phyloP scores from a whole-genome alignment of 2,797 vertebrate genomes.

The Eospalax fontanierii region DNA sequence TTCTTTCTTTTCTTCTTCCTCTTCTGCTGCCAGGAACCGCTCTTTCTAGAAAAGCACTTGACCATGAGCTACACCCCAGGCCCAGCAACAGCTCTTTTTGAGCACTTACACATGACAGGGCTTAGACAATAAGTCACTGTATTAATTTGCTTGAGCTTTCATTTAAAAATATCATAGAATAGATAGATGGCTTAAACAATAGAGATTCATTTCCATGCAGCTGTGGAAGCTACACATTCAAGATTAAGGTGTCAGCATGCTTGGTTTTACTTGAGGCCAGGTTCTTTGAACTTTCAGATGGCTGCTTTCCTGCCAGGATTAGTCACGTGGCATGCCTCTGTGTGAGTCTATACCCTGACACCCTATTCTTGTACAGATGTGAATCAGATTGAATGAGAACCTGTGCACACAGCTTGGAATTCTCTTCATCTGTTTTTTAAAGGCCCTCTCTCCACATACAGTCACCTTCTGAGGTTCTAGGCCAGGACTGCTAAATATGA shows the following conservation, averaged over 20 bases:
- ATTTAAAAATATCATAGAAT: accelerated
- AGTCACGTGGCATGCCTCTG: accelerated
- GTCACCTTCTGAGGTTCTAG: not conserved
- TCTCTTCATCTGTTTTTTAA: not conserved
- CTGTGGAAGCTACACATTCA: not conserved
- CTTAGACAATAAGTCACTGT: not conserved
- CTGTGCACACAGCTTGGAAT: accelerated
- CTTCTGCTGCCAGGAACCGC: not conserved
- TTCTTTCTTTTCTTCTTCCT: not conserved
- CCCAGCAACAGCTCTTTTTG: not conserved
- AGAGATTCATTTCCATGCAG: not conserved
- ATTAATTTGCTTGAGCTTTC: not conserved
- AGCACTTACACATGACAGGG: accelerated
- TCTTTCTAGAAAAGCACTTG: not conserved
- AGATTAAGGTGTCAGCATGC: accelerated
- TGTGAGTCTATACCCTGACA: not conserved
- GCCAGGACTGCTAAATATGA: not conserved
- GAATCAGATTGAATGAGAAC: not conserved
- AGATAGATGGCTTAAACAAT: not conserved
- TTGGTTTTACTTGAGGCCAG: not conserved
- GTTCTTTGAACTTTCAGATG: not conserved
- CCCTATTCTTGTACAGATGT: not conserved
- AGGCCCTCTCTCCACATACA: accelerated
- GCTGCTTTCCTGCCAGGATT: accelerated
- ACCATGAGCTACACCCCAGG: not conserved